Evolutionary conservation across 2,888 invertebrate species (phyloP).

Genomic region (Cantharis rustica): DNA sequence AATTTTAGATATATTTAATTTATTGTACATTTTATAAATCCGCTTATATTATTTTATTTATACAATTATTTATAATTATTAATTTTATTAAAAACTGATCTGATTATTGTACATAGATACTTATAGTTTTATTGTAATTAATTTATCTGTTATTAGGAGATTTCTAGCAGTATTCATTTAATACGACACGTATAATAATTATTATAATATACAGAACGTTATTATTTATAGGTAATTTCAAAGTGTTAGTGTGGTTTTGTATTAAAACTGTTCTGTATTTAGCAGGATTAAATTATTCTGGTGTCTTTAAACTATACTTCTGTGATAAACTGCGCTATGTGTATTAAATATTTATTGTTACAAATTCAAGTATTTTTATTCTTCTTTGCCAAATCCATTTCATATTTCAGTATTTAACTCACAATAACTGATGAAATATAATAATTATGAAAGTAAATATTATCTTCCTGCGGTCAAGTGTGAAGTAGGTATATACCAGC

Average conservation of each 20-base stretch:
- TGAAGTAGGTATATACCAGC: conserved; percentile 31
- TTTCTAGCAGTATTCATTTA: conserved; percentile 30
- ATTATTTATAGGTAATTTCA: conserved; percentile 3
- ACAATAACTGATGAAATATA: background rate
- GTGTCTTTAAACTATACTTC: conserved; percentile 30
- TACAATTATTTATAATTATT: conserved; percentile 29
- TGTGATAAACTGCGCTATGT: conserved; percentile 29
- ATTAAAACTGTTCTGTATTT: conserved; percentile 17
- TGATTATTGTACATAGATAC: background rate
- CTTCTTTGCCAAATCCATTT: background rate
- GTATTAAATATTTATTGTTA: conserved; percentile 33
- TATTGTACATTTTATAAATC: conserved; percentile 30
- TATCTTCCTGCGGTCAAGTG: conserved; percentile 42
- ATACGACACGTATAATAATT: conserved; percentile 5
- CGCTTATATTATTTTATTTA: conserved; percentile 32
- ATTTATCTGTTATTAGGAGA: conserved; percentile 24
- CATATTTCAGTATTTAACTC: conserved; percentile 1
- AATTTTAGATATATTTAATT: conserved; percentile 32
- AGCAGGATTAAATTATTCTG: conserved; percentile 18
- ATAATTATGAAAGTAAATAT: conserved; percentile 41
- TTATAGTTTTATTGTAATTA: background rate
- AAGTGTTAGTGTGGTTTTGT: conserved; percentile 12
- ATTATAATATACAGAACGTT: conserved; percentile 1
- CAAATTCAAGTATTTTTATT: conserved; percentile 23
- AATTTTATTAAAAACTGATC: conserved; percentile 23